Base-by-base conservation (phyloP, 2,113 vertebrate species). In the Phaetusa simplex region DNA sequence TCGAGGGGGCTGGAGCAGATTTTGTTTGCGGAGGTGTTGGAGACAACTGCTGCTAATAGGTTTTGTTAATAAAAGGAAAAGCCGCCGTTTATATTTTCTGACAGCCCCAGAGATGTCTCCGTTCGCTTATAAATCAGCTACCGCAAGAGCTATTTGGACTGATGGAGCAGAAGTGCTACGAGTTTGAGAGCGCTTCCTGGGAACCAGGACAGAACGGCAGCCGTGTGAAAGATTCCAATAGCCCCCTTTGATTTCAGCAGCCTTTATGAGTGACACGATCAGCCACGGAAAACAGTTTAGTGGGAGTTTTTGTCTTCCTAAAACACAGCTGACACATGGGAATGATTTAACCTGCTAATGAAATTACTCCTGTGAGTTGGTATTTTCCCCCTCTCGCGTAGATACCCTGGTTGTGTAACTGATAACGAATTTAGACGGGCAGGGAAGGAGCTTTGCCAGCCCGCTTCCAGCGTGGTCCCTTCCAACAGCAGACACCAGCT, bases 331-430 rank as follows among this genome's bases (percentile, higher is more conserved):
- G 78, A 65, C 77, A 82, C 45, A 72, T 23, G 72, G 58, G 14
- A 49, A 87, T 10, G 27, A 74, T 87, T 93, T 92, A 53, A 82
- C 86, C 82, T 93, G 79, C 73, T 95, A 90, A 96, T 94, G 67
- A 78, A 95, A 91, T 93, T 47, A 86, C 87, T 86, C 80, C 42
- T 72, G 45, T 15, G 65, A 52, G 72, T 82, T 81, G 82, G 18
- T 56, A 43, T 65, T 80, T 65, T 56, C 53, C 77, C 32, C 30
- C 7, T 52, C 52, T 72, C 40, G 0, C 6, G 27, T 14, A 38
- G 7, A 3, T 12, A 65, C 49, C 61, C 73, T 17, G 36, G 52
- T 77, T 89, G 76, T 29, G 24, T 13, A 71, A 55, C 38, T 22
- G 58, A 47, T 26, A 77, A 55, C 36, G n/a, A 5, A 66, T 61